phyloP scores from a whole-genome alignment of 2,888 invertebrate species.

The Hyalella azteca region DNA sequence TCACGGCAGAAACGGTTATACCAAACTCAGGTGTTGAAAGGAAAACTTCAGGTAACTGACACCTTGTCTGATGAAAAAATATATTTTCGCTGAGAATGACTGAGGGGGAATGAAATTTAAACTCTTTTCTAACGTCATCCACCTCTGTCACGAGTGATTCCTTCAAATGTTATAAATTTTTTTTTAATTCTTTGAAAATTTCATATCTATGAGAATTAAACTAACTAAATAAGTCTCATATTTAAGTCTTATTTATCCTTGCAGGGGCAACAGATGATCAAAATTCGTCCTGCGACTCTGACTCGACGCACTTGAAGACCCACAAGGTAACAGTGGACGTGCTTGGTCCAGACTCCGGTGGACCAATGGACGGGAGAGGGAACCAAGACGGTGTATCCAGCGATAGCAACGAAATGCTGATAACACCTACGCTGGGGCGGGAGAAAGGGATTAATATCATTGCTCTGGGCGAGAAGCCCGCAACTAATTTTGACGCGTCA shows the following conservation, averaged over 20 bases:
- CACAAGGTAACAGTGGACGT: background rate
- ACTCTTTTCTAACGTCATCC: too few relatives aligned
- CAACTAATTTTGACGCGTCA: conserved; percentile 17
- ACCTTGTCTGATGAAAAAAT: too few relatives aligned
- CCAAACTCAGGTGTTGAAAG: background rate
- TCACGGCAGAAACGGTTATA: background rate
- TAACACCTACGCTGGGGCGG: background rate
- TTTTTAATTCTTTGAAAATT: too few relatives aligned
- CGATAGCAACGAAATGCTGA: conserved; percentile 28
- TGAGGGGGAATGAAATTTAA: too few relatives aligned
- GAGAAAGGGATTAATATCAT: conserved; percentile 33
- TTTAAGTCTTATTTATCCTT: too few relatives aligned
- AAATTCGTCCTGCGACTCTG: background rate
- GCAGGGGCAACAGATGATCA: background rate
- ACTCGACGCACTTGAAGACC: background rate
- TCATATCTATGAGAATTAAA: too few relatives aligned
- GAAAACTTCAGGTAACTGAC: conserved; percentile 17
- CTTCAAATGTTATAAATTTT: too few relatives aligned
- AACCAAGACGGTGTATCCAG: conserved; percentile 9
- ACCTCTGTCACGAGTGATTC: too few relatives aligned
- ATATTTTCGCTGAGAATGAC: too few relatives aligned
- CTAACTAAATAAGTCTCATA: too few relatives aligned
- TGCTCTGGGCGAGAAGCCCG: background rate
- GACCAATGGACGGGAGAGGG: background rate
- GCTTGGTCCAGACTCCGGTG: background rate